A percentile compares a stretch with the other conserved stretches of the same genome.
phyloP scores from a whole-genome alignment of 2,888 invertebrate species.

The Microctonus hyperodae region DNA sequence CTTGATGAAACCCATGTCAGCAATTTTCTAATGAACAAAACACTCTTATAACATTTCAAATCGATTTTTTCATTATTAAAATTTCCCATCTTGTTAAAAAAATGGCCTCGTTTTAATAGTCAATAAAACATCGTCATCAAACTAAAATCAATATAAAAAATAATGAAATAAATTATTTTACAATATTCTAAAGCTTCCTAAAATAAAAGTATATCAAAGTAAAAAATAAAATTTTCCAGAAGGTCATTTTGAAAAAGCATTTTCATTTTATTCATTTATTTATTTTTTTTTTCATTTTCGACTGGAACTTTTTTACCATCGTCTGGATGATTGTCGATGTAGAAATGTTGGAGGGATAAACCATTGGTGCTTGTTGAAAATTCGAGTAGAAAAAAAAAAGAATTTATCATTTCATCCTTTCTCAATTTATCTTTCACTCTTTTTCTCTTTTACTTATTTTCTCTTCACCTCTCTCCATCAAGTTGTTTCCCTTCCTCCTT shows the following conservation, averaged over 20 bases:
- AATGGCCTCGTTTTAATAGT: not conserved
- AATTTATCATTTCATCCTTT: conserved; percentile 1
- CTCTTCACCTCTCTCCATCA: not conserved
- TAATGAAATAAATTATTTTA: not conserved
- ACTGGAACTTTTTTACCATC: not conserved
- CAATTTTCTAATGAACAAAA: not conserved
- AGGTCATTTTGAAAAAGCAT: not conserved
- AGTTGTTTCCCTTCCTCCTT: not conserved
- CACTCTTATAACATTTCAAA: not conserved
- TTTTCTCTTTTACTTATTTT: not conserved
- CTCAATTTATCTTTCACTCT: not conserved
- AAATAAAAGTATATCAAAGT: not conserved
- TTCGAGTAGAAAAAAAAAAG: conserved; percentile 11
- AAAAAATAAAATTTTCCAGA: not conserved
- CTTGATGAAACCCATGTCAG: not conserved
- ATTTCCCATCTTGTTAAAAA: not conserved
- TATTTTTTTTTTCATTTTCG: no score
- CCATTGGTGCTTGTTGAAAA: conserved; percentile 9
- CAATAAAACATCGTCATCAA: not conserved
- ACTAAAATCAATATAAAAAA: not conserved
- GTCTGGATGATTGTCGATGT: conserved; percentile 1
- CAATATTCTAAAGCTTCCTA: no score
- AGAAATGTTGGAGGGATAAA: conserved; percentile 1
- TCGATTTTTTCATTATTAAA: conserved; percentile 1
- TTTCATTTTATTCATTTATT: not conserved